phyloP scores from a whole-genome alignment of 2,113 vertebrate species.

The Lampris incognitus region DNA sequence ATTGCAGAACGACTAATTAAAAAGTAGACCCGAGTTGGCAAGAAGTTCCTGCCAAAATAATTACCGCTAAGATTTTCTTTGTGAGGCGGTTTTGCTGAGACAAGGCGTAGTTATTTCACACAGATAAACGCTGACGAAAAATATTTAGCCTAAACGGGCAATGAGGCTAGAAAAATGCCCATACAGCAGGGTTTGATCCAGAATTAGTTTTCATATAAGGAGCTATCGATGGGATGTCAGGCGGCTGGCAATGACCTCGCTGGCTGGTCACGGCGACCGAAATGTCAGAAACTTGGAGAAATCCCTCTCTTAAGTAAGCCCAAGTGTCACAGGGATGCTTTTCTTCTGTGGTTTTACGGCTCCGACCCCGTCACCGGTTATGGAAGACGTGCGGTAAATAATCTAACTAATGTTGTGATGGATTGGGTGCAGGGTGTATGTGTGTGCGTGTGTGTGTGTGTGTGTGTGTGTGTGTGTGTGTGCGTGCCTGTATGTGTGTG shows the following conservation, averaged over 20 bases:
- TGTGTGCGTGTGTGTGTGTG: conserved; percentile 5
- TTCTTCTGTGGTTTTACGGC: conserved; percentile 17
- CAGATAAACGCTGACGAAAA: neutral
- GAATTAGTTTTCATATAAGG: neutral
- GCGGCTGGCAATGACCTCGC: neutral
- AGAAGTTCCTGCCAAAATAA: no score
- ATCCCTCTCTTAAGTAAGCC: neutral
- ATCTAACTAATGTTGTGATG: conserved; percentile 44
- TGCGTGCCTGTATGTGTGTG: neutral
- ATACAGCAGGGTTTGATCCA: neutral
- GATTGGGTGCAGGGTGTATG: conserved; percentile 22
- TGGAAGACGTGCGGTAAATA: conserved; percentile 34
- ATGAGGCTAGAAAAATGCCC: neutral
- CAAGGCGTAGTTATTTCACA: neutral
- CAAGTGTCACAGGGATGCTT: conserved; percentile 2
- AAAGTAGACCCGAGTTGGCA: no score
- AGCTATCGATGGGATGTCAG: neutral
- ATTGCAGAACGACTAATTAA: neutral
- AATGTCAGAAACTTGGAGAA: neutral
- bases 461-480: conserved; percentile 13
- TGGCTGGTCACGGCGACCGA: neutral
- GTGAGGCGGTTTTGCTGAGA: no score
- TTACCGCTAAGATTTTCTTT: no score
- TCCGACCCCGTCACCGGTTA: conserved; percentile 33
- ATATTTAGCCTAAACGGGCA: neutral